Evolutionary conservation across 1,140 invertebrate genomes (phyloP).

Genomic region (Oncopeltus fasciatus): DNA sequence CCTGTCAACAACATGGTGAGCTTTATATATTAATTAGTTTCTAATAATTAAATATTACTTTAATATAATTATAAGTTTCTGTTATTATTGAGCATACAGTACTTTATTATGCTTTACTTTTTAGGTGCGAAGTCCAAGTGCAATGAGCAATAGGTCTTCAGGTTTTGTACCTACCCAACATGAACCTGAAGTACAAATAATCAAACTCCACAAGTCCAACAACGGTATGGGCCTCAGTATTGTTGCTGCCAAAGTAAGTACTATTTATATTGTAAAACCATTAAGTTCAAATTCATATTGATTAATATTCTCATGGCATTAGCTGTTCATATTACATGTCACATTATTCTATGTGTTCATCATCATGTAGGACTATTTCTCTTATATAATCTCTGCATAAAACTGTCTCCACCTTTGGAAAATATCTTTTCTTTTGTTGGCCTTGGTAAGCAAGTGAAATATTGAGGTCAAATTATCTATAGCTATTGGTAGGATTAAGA

Average conservation of each 20-base stretch:
- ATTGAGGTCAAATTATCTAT: no score
- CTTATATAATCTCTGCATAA: no score
- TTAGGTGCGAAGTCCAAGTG: slow-evolving; percentile 46
- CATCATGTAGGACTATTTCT: no score
- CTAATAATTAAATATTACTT: neutral
- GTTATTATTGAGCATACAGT: neutral
- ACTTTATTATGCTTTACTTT: slow-evolving; percentile 16
- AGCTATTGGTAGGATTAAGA: no score
- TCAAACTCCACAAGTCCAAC: slow-evolving; percentile 77
- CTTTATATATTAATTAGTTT: neutral
- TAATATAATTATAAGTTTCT: no score
- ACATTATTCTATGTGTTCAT: no score
- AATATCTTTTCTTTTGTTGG: no score
- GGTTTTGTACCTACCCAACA: slow-evolving; percentile 32
- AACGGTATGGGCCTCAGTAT: slow-evolving; percentile 88
- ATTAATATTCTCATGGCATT: no score
- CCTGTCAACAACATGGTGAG: slow-evolving; percentile 26
- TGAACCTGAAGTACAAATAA: slow-evolving; percentile 64
- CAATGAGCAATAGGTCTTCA: slow-evolving; percentile 41
- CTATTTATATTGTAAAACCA: neutral
- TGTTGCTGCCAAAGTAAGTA: slow-evolving; percentile 70
- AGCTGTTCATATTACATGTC: no score
- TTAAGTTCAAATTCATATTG: no score
- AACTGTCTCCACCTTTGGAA: no score
- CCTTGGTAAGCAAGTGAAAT: no score